phyloP scores from a whole-genome alignment of 37 sponge, comb jelly and placozoan species.

The Hormiphora californensis region DNA sequence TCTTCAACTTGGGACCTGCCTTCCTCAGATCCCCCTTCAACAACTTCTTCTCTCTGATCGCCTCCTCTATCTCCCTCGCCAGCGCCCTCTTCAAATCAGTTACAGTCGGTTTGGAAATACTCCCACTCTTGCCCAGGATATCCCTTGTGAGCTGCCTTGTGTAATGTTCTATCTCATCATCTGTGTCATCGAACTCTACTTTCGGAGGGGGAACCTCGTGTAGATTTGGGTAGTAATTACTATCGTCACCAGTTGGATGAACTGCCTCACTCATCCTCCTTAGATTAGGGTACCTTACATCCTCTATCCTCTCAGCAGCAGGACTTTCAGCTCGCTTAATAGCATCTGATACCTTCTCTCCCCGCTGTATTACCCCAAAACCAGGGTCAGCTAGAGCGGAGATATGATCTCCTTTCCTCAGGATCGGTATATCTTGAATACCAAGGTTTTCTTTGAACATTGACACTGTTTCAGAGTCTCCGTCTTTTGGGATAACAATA shows the following conservation, averaged over 20 bases:
- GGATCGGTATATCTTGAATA: not conserved
- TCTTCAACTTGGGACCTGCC: not conserved
- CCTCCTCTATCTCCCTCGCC: not conserved
- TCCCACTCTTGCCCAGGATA: not conserved
- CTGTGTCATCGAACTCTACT: not conserved
- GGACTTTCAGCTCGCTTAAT: not conserved
- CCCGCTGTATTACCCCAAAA: not conserved
- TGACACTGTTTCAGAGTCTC: not conserved
- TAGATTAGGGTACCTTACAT: not conserved
- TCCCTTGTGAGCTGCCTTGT: not conserved
- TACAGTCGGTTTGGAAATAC: not conserved
- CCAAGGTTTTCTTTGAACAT: not conserved
- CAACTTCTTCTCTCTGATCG: not conserved
- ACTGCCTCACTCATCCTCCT: constrained; percentile 20
- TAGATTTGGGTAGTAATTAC: not conserved
- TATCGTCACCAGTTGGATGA: not conserved
- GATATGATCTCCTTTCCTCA: not conserved
- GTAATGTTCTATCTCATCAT: not conserved
- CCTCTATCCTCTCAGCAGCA: not conserved
- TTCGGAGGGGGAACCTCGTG: not conserved
- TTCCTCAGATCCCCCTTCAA: constrained; percentile 2
- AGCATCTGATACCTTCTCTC: not conserved
- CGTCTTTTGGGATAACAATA: not conserved
- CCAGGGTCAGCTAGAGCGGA: not conserved
- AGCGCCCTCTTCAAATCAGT: not conserved